A percentile compares a stretch with the other conserved stretches of the same genome.
phyloP scores from a whole-genome alignment of 1,140 invertebrate species.

The Calycopis cecrops region DNA sequence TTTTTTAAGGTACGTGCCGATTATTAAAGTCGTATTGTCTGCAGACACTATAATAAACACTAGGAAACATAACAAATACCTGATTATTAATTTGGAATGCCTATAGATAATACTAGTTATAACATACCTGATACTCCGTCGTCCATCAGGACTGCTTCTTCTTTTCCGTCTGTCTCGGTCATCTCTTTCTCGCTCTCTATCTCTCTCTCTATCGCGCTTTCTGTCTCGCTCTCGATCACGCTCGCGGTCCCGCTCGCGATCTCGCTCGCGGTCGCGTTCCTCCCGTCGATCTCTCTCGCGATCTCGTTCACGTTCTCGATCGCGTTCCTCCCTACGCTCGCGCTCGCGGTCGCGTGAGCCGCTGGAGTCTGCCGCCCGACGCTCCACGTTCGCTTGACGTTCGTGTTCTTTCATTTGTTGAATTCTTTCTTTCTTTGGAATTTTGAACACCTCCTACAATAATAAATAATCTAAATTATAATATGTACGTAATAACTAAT shows the following conservation, averaged over 20 bases:
- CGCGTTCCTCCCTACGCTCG: slow-evolving; percentile 40
- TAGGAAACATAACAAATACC: no score
- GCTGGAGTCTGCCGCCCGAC: slow-evolving; percentile 59
- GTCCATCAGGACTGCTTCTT: slow-evolving; percentile 54
- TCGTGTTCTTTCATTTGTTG: slow-evolving; percentile 96
- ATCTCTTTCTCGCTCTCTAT: slow-evolving; percentile 43
- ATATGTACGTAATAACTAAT: no score
- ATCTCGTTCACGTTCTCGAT: slow-evolving; percentile 42
- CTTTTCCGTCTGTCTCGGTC: slow-evolving; percentile 66
- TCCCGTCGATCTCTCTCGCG: slow-evolving; percentile 45
- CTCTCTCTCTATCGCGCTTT: slow-evolving; percentile 48
- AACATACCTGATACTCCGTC: slow-evolving; percentile 58
- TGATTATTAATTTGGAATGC: no score
- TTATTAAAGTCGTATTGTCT: no score
- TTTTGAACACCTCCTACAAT: slow-evolving; percentile 85
- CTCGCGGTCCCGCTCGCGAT: slow-evolving; percentile 41
- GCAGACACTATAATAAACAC: no score
- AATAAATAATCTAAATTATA: slow-evolving; percentile 4
- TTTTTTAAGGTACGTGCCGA: no score
- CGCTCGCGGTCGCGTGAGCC: slow-evolving; percentile 51
- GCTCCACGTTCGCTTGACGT: slow-evolving; percentile 82
- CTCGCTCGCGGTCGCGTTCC: slow-evolving; percentile 40
- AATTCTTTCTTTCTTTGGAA: slow-evolving; percentile 95
- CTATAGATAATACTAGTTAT: not conserved
- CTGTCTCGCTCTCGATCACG: slow-evolving; percentile 45